Base-by-base conservation (phyloP, 2,113 vertebrate genomes). In the Heptranchias perlo region DNA sequence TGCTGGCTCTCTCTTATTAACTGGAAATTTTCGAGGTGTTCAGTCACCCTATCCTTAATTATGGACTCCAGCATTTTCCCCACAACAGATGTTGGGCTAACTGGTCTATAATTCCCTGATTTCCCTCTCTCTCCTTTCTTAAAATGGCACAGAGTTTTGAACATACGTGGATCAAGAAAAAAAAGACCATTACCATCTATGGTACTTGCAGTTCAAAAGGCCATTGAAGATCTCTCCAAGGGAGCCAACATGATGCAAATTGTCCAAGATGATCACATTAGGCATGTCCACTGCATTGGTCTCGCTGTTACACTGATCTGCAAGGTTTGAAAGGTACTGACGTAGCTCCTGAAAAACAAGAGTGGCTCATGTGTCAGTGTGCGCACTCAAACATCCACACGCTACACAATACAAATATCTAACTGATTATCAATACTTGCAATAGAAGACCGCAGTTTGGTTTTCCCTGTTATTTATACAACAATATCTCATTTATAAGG, bases 171-270 rank as follows among this genome's bases (percentile, higher is more conserved):
- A 78, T 39, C 78, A 44, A 47, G 78, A 21, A 44, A 82, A 82
- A 47, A 21, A 93, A 93, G 35, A 5, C 62, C 49, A 73, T 96
- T 97, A 99, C 99, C 99, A 98, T 98, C 97, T 98, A 89, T 99
- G 98, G 97, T 98, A 98, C 97, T 98, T 99, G 98, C 98, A 99
- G 98, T 98, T 99, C 44, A 99, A 98, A 67, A 99, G 98, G 1
- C 99, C 99, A 0, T 99, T 99, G 96, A 99, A 99, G 97, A 99
- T 99, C 97, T 99, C 99, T 54, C 99, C 99, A 82, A 99, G 97
- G 0, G 99, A 99, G 97, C 99, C 98, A 96, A 99, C 97, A 0
- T 99, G 99, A 96, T 99, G 99, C 96, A 99, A 97, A 97, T 99
- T 99, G 97, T 99, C 99, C 97, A 99, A 97, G 96, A 99, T 99